Evolutionary conservation across 1,140 invertebrate genomes (phyloP).

Genomic region (Notospermus geniculatus): DNA sequence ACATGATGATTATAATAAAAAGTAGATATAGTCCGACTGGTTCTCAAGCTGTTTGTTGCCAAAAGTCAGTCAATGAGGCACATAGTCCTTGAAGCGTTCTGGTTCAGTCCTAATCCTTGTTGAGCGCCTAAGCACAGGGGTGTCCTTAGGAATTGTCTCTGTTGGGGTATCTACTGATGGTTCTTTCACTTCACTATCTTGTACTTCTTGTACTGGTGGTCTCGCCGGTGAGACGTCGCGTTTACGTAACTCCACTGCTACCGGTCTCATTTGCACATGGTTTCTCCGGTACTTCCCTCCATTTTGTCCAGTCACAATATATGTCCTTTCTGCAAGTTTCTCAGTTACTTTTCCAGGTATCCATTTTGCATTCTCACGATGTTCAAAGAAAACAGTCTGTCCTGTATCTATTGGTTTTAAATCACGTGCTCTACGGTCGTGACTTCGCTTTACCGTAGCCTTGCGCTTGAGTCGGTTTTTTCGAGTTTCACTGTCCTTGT

Average conservation of each 20-base stretch:
- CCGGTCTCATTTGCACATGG: slow-evolving; percentile 13
- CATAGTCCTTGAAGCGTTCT: slow-evolving; percentile 5
- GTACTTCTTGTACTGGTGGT: not conserved
- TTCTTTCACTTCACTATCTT: not conserved
- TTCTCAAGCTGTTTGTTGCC: too few species aligned
- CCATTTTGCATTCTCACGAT: slow-evolving; percentile 16
- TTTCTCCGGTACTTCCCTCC: slow-evolving; percentile 7
- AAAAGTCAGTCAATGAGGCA: too few species aligned
- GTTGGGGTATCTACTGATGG: not conserved
- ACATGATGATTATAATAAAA: too few species aligned
- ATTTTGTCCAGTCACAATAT: slow-evolving; percentile 6
- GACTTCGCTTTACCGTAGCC: slow-evolving; percentile 12
- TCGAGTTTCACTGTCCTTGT: not conserved
- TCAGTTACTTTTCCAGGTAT: slow-evolving; percentile 11
- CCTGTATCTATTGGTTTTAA: slow-evolving; percentile 11
- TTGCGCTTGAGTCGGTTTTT: slow-evolving; percentile 16
- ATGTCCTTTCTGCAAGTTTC: not conserved
- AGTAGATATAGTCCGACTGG: too few species aligned
- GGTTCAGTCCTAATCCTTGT: not conserved
- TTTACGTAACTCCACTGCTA: not conserved
- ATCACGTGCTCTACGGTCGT: slow-evolving; percentile 16
- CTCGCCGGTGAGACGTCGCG: not conserved
- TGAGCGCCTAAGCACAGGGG: not conserved
- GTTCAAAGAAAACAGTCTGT: slow-evolving; percentile 26
- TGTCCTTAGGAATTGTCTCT: not conserved